phyloP scores from a whole-genome alignment of 37 sponge, comb jelly and placozoan species.

The Eunapius fragilis region DNA sequence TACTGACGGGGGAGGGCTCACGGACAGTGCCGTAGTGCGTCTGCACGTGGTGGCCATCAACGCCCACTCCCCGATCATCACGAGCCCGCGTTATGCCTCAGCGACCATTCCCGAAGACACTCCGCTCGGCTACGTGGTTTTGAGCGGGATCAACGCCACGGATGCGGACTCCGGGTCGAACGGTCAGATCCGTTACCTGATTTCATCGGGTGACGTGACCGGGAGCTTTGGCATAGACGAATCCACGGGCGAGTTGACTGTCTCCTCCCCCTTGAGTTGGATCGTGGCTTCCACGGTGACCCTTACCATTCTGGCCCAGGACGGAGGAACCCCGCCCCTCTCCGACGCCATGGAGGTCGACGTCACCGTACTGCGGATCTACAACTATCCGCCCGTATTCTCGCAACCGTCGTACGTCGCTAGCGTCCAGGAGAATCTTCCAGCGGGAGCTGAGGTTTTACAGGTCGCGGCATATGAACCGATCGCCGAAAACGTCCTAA shows the following conservation, averaged over 20 bases:
- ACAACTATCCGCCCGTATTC: constrained; percentile 71
- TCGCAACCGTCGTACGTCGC: constrained; percentile 13
- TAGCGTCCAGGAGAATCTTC: constrained; percentile 32
- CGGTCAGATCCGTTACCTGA: constrained; percentile 50
- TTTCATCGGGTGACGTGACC: constrained; percentile 47
- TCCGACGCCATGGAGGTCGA: constrained; percentile 42
- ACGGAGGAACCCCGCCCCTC: constrained; percentile 64
- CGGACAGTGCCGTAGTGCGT: constrained; percentile 15
- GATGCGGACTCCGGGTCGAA: constrained; percentile 73
- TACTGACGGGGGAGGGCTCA: constrained; percentile 63
- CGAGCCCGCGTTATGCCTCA: constrained; percentile 25
- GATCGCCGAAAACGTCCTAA: constrained; percentile 38
- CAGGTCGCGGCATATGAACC: constrained; percentile 51
- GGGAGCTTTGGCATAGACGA: constrained; percentile 54
- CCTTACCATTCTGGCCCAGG: constrained; percentile 54
- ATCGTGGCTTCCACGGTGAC: constrained; percentile 22
- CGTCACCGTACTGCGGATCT: constrained; percentile 50
- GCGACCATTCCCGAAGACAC: constrained; percentile 63
- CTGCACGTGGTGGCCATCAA: constrained; percentile 66
- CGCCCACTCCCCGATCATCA: constrained; percentile 74
- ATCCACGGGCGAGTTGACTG: constrained; percentile 33
- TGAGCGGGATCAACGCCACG: constrained; percentile 68
- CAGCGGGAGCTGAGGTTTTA: constrained; percentile 2
- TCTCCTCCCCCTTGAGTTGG: constrained; percentile 46
- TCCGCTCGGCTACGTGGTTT: constrained; percentile 38